A percentile compares a stretch with the other conserved stretches of the same genome.
Conservation (phyloP, 2,888 invertebrate genomes). For the Papilio demoleus region DNA sequence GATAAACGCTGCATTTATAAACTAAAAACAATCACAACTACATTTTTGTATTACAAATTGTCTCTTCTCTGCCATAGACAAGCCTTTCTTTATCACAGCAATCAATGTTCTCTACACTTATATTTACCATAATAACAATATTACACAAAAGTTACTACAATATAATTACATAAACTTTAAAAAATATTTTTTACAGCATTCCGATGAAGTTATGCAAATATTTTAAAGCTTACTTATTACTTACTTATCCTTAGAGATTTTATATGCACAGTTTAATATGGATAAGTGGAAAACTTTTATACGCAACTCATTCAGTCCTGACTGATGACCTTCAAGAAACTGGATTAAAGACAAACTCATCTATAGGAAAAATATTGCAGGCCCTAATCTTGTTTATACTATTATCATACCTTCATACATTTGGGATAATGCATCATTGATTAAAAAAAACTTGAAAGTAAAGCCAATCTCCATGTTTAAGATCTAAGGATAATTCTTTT, state of each 20-base stretch:
- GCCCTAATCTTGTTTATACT: too few species aligned
- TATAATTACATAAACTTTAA: slow-evolving; percentile 1
- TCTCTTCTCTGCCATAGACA: slow-evolving; percentile 1
- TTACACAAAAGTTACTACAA: slow-evolving; percentile 14
- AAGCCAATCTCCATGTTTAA: background rate
- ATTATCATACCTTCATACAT: too few species aligned
- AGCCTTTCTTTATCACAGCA: slow-evolving; percentile 37
- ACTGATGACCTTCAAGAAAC: too few species aligned
- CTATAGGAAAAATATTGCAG: too few species aligned
- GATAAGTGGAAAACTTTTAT: too few species aligned
- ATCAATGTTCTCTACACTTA: slow-evolving; percentile 30
- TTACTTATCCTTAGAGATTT: too few species aligned
- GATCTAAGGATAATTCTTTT: background rate
- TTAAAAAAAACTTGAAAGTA: background rate
- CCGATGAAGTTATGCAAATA: background rate
- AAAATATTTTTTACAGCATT: slow-evolving; percentile 2
- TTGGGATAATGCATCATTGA: background rate
- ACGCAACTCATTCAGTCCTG: too few species aligned
- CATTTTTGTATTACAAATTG: slow-evolving; percentile 20
- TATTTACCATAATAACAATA: background rate
- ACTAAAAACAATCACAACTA: slow-evolving; percentile 33
- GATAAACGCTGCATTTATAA: slow-evolving; percentile 27
- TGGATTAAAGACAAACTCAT: too few species aligned
- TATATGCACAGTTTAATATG: too few species aligned
- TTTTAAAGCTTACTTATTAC: too few species aligned